phyloP scores from a whole-genome alignment of 1,140 invertebrate genomes.

The Ooceraea biroi region DNA sequence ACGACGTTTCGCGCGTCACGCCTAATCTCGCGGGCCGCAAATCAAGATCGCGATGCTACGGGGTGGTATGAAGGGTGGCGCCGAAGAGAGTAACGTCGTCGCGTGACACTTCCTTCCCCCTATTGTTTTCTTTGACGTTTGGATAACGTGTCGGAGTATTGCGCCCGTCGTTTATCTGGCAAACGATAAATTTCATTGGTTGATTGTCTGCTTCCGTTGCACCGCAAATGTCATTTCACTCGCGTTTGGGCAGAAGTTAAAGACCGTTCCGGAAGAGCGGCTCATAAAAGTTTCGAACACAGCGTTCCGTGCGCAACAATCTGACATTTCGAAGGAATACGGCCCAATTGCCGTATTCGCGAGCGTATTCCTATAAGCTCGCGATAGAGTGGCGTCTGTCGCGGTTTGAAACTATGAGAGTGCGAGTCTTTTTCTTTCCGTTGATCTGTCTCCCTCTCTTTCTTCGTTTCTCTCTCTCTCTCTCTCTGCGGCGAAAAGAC shows the following conservation, averaged over 20 bases:
- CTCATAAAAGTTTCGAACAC: no score
- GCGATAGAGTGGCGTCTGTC: constrained; percentile 40
- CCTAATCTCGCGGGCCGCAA: constrained; percentile 35
- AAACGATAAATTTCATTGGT: no score
- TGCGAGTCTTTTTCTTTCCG: no score
- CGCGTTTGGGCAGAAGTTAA: no score
- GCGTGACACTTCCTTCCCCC: neutral
- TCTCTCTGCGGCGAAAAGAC: constrained; percentile 13
- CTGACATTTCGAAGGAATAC: neutral
- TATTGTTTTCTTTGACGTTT: no score
- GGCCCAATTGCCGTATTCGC: constrained; percentile 23
- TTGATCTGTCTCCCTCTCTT: no score
- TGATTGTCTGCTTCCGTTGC: no score
- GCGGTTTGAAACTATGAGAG: constrained; percentile 22
- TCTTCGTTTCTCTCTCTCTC: no score
- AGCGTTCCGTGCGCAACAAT: neutral
- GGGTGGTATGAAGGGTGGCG: neutral
- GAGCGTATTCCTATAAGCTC: neutral
- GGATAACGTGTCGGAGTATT: no score
- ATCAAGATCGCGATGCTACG: constrained; percentile 23
- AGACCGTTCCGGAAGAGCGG: no score
- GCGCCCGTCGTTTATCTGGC: no score
- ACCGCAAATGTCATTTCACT: no score
- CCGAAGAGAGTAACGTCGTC: constrained; percentile 5
- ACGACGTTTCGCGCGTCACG: constrained; percentile 49